phyloP scores from a whole-genome alignment of 1,140 invertebrate species.

The Drosophila micromelanica region DNA sequence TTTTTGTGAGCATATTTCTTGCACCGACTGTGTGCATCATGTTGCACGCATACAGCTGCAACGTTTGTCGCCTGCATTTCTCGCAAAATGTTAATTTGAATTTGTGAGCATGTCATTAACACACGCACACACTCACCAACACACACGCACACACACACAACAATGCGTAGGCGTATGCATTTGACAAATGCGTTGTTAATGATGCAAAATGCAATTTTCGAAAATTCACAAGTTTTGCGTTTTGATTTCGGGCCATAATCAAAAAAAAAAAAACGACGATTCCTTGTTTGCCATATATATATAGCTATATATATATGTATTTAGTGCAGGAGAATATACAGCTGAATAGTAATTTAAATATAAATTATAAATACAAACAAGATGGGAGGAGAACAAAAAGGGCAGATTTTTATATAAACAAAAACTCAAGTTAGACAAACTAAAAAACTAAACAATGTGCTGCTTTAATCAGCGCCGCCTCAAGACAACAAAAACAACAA shows the following conservation, averaged over 20 bases:
- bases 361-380: conserved; percentile 60
- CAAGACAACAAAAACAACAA: conserved; percentile 33
- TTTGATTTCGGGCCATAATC: conserved; percentile 50
- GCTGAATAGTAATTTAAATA: conserved; percentile 32
- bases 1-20: conserved; percentile 20
- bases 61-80: conserved; percentile 67
- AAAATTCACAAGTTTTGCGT: conserved; percentile 70
- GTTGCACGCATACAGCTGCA: conserved; percentile 47
- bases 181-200: conserved; percentile 83
- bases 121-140: conserved; percentile 48
- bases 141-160: conserved; percentile 15
- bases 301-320: not conserved
- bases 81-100: conserved; percentile 82
- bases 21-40: conserved; percentile 49
- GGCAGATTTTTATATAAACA: conserved; percentile 47
- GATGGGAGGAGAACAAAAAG: conserved; percentile 10
- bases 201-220: conserved; percentile 81
- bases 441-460: conserved; percentile 69
- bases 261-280: conserved; percentile 11
- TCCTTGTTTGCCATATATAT: conserved; percentile 1
- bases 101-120: conserved; percentile 83
- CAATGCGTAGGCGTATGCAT: conserved; percentile 65
- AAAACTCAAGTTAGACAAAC: conserved; percentile 31
- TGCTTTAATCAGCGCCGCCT: conserved; percentile 76
- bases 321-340: conserved; percentile 1